These are phyloP conservation scores for Cheilosia vulpina DNA, from an alignment of 2,888 invertebrate genomes.

Conservation along the genomic window DNA sequence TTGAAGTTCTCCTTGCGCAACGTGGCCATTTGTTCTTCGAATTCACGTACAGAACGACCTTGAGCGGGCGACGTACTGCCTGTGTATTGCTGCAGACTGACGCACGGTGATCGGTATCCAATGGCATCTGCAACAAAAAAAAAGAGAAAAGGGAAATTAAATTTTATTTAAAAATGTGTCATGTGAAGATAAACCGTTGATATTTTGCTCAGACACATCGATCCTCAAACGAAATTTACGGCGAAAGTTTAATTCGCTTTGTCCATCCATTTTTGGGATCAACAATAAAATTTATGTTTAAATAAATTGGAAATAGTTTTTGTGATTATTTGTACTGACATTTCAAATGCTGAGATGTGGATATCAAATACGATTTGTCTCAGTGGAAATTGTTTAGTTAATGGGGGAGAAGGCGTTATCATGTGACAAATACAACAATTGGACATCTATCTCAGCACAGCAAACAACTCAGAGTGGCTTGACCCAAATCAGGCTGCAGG, in stretches of 20 bases:
- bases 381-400: not conserved
- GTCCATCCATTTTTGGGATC: constrained; percentile 28
- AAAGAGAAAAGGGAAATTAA: not conserved
- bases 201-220: constrained; percentile 15
- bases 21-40: constrained; percentile 92
- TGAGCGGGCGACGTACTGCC: constrained; percentile 83
- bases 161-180: no score
- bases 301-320: not conserved
- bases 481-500: no score
- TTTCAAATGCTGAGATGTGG: not conserved
- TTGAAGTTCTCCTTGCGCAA: constrained; percentile 96
- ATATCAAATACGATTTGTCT: not conserved
- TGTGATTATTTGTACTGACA: not conserved
- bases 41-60: constrained; percentile 93
- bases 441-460: no score
- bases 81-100: constrained; percentile 77
- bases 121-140: constrained; percentile 77
- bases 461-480: no score
- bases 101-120: constrained; percentile 79
- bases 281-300: constrained; percentile 35
- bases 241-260: constrained; percentile 44
- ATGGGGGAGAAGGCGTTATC: no score
- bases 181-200: constrained; percentile 25
- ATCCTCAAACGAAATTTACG: constrained; percentile 39
- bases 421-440: no score